Percentiles rank a stretch among this genome's conserved stretches.
These are phyloP conservation scores for Tetramorium simillimum DNA, from an alignment of 1,140 invertebrate genomes.

Conservation along the genomic window DNA sequence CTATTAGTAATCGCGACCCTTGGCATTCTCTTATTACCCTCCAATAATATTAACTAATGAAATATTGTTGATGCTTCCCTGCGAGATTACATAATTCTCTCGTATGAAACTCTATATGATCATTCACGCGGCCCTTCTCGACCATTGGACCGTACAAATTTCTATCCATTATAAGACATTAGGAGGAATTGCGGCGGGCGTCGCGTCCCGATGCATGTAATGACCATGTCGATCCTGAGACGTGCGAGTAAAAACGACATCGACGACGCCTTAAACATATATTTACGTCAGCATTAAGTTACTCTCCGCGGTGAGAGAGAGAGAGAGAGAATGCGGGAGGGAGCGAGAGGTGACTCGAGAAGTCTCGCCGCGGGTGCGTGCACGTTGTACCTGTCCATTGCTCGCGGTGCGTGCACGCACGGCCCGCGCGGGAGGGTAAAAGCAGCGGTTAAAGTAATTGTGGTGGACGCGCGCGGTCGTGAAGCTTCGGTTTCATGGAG, in stretches of 20 bases:
- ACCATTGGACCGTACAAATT: conserved; percentile 6
- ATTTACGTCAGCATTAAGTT: conserved; percentile 55
- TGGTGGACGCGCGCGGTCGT: conserved; percentile 67
- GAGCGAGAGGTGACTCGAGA: background rate
- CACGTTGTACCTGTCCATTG: conserved; percentile 8
- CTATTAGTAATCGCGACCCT: background rate
- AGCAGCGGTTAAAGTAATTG: conserved; percentile 63
- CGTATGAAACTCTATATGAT: conserved; percentile 3
- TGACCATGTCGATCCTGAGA: conserved; percentile 39
- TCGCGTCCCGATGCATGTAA: conserved; percentile 18
- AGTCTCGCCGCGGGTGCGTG: conserved; percentile 11
- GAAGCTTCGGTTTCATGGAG: conserved; percentile 77
- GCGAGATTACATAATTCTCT: conserved; percentile 14
- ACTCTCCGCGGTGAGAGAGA: background rate
- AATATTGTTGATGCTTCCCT: background rate
- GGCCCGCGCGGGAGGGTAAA: conserved; percentile 57
- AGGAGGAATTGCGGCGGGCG: conserved; percentile 21
- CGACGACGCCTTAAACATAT: conserved; percentile 37
- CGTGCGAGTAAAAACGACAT: conserved; percentile 42
- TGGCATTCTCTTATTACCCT: background rate
- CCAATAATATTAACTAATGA: conserved; percentile 8
- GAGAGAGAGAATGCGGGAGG: background rate
- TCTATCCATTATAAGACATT: conserved; percentile 37
- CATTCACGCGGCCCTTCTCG: background rate
- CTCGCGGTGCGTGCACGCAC: conserved; percentile 50